Evolutionary conservation across 1,140 invertebrate genomes (phyloP), one percentile per base, ranked within the genome.

Genomic region (Pseudomyrmex sp.): DNA sequence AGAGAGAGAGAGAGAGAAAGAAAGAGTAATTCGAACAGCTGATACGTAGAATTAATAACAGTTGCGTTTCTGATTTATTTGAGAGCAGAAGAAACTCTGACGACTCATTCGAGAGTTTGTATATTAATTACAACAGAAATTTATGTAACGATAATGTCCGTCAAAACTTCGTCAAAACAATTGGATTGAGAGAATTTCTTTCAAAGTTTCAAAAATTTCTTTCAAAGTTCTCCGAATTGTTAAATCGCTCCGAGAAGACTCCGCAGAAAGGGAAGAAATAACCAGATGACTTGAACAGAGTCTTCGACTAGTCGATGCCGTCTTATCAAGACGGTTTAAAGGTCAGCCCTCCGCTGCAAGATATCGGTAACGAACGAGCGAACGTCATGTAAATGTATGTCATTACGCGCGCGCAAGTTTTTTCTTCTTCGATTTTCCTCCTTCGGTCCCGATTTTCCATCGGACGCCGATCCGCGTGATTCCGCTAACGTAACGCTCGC

Each of bases 291-390:
- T 89, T 63, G 61, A 52, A 84, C 75, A 88, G 84, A 80, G 58
- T 23, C 68, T 69, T 69, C 26, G n/a, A 52, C 63, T 58, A 61
- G 58, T 12, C 87, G 70, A 83, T 82, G 61, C 63, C 74, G 72
- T 74, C 85, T 91, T 93, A 91, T 92, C 91, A 58, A 59, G 73
- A 72, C 70, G 69, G 92, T 89, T 92, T 91, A 92, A 92, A 92
- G 92, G 92, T 93, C 92, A 92, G 72, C 85, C 52, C 65, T 76
- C n/a, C 61, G 69, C 73, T 75, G 59, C 35, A 88, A 89, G 89
- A 92, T 92, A 93, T 90, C 86, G 85, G 72, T 74, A 86, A 87
- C 75, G 82, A 77, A 70, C 73, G 79, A 77, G 68, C 58, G 46
- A 85, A 76, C 69, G 77, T 85, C 85, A 59, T 46, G 35, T 56